Conservation (phyloP, 2,797 vertebrate genomes). For the Tenualosa ilisha region DNA sequence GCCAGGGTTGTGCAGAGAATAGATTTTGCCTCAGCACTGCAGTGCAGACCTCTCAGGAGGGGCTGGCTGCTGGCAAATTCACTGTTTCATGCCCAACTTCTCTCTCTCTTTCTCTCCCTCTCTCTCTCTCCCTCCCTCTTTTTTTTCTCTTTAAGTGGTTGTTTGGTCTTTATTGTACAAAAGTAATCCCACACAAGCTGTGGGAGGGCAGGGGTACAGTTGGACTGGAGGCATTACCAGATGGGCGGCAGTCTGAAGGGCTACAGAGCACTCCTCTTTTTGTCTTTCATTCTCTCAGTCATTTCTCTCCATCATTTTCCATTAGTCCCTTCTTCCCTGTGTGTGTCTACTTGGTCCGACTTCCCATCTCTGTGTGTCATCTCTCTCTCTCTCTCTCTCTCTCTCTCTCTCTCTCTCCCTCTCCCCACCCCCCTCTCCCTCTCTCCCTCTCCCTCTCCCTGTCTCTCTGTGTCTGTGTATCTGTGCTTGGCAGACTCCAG, state of each 20-base stretch:
- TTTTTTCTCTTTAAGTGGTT: background rate
- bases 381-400: background rate
- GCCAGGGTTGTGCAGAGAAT: slow-evolving; percentile 24
- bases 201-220: slow-evolving; percentile 19
- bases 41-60: slow-evolving; percentile 9
- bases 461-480: slow-evolving; percentile 13
- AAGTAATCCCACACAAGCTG: slow-evolving; percentile 30
- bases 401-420: background rate
- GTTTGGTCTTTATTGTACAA: slow-evolving; percentile 22
- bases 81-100: background rate
- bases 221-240: slow-evolving; percentile 28
- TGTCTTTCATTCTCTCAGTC: background rate
- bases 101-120: background rate
- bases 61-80: slow-evolving; percentile 4
- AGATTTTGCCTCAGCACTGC: slow-evolving; percentile 10
- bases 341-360: background rate
- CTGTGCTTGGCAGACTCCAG: background rate
- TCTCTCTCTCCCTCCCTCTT: background rate
- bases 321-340: too few relatives aligned
- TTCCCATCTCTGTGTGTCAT: background rate
- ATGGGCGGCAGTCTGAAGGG: slow-evolving; percentile 27
- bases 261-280: background rate
- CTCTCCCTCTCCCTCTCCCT: background rate
- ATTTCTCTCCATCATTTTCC: background rate
- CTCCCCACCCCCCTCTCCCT: background rate